These are phyloP conservation scores for Macroramphosus scolopax DNA, from an alignment of 2,797 vertebrate species.

Conservation along the genomic window DNA sequence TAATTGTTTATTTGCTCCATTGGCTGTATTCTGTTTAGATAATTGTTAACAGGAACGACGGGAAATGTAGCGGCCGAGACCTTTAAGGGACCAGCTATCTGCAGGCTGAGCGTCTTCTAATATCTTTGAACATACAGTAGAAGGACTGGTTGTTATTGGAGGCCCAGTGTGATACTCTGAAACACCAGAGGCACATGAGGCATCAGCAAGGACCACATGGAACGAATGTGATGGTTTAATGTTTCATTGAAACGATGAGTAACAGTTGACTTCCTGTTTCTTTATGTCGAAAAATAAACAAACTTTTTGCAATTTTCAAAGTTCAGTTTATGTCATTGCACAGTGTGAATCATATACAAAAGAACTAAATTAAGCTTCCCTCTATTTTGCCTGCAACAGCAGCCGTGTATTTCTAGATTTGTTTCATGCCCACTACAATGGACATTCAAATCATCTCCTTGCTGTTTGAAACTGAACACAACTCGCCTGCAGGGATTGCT, in stretches of 20 bases:
- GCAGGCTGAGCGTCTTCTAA: constrained; percentile 28
- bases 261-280: constrained; percentile 56
- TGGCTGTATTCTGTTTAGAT: constrained; percentile 65
- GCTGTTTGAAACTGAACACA: no score
- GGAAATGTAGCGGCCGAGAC: constrained; percentile 46
- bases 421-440: no score
- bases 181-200: constrained; percentile 22
- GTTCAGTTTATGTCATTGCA: no score
- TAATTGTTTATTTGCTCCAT: constrained; percentile 76
- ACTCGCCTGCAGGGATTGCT: no score
- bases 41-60: constrained; percentile 67
- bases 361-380: no score
- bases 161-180: constrained; percentile 42
- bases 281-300: no score
- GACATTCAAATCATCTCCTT: no score
- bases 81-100: constrained; percentile 52
- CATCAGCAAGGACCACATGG: constrained; percentile 50
- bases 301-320: no score
- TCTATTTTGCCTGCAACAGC: no score
- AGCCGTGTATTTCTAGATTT: no score
- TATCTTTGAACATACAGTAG: constrained; percentile 49
- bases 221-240: no score
- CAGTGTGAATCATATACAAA: no score
- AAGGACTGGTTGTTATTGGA: constrained; percentile 56
- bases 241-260: constrained; percentile 37